Evolutionary conservation across 2,888 invertebrate genomes (phyloP).

Genomic region (Phengaris alcon): DNA sequence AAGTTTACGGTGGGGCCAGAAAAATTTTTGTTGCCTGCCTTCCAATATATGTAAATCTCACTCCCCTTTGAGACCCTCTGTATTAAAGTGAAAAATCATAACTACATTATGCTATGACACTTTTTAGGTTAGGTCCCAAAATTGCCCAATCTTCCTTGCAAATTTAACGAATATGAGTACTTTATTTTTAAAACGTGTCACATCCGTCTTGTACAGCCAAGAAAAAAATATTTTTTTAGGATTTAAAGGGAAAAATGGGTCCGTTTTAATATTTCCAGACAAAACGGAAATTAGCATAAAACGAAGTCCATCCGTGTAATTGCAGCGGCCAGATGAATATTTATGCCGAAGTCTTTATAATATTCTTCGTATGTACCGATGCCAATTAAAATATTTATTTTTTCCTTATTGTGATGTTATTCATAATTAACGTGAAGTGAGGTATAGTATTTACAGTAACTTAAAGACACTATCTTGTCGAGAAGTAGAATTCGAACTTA

Average conservation of each 20-base stretch:
- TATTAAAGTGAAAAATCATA: not conserved
- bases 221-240: conserved; percentile 28
- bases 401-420: not conserved
- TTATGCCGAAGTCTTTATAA: conserved; percentile 40
- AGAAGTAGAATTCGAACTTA: no score
- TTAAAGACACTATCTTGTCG: no score
- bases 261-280: conserved; percentile 31
- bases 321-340: conserved; percentile 53
- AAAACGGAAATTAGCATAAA: conserved; percentile 48
- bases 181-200: conserved; percentile 5
- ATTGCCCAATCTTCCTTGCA: not conserved
- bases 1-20: conserved; percentile 1
- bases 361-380: conserved; percentile 33
- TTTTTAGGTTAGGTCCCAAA: no score
- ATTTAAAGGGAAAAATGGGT: conserved; percentile 31
- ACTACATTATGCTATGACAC: not conserved
- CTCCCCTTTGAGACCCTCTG: conserved; percentile 6
- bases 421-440: not conserved
- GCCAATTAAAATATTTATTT: conserved; percentile 11
- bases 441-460: no score
- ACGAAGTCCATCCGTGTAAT: conserved; percentile 55
- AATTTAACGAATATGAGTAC: conserved; percentile 12
- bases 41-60: conserved; percentile 23
- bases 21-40: conserved; percentile 7
- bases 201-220: not conserved